phyloP scores from a whole-genome alignment of 2,113 vertebrate genomes.

The Rutilus rutilus region DNA sequence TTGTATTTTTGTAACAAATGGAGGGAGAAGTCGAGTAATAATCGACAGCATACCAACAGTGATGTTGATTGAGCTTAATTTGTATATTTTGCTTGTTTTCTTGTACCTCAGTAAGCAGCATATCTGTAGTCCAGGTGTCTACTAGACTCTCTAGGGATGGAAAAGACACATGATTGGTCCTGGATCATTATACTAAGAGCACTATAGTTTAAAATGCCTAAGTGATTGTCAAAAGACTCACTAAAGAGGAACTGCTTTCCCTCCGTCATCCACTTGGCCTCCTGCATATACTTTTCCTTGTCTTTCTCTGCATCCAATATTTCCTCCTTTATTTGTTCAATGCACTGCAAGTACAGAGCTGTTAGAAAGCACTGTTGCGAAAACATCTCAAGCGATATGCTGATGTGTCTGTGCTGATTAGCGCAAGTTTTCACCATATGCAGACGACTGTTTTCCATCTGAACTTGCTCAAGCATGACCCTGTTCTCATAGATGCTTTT shows the following conservation, averaged over 20 bases:
- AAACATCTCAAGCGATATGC: not conserved
- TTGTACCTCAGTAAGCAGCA: constrained; percentile 46
- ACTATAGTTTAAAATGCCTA: not conserved
- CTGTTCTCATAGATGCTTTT: constrained; percentile 58
- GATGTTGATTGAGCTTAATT: not conserved
- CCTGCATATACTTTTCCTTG: constrained; percentile 50
- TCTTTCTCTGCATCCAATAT: constrained; percentile 60
- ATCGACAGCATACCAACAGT: not conserved
- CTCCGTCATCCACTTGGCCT: constrained; percentile 41
- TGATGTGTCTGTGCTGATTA: not conserved
- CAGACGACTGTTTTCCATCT: constrained; percentile 69
- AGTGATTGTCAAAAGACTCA: constrained; percentile 50
- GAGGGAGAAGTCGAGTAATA: not conserved
- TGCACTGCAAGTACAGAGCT: constrained; percentile 51
- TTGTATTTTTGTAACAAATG: not conserved
- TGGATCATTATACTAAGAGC: not conserved
- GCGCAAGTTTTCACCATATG: constrained; percentile 50
- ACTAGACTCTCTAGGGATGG: constrained; percentile 32
- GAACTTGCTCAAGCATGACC: constrained; percentile 63
- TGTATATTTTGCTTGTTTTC: not conserved
- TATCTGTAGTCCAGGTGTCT: constrained; percentile 39
- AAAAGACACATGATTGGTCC: not conserved
- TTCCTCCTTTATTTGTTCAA: constrained; percentile 62
- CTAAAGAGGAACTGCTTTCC: constrained; percentile 58
- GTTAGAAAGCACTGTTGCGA: not conserved